Evolutionary conservation across 2,888 invertebrate genomes (phyloP).

Genomic region (Gnatocerus cornutus): DNA sequence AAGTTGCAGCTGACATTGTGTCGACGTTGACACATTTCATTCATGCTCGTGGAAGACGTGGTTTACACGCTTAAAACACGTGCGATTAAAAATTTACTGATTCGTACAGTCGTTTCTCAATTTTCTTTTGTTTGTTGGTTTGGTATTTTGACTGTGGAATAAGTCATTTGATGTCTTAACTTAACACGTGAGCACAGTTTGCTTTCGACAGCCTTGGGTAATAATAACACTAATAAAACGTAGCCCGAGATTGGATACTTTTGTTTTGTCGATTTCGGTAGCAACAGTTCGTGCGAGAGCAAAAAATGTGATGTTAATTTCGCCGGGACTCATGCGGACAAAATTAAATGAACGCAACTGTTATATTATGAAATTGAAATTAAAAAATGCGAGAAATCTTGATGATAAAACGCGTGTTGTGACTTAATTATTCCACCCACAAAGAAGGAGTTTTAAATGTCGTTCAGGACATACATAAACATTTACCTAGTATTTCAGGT

Average conservation of each 20-base stretch:
- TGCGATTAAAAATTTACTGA: neutral
- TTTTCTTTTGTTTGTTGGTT: neutral
- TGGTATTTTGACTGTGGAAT: neutral
- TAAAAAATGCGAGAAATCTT: too few species aligned
- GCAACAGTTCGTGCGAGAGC: neutral
- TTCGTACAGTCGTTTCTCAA: neutral
- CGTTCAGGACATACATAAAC: too few species aligned
- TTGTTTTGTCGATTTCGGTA: conserved; percentile 7
- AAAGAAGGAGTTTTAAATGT: too few species aligned
- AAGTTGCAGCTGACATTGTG: conserved; percentile 40
- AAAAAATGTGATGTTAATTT: neutral
- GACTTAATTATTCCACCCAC: too few species aligned
- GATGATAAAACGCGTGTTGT: too few species aligned
- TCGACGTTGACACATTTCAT: conserved; percentile 30
- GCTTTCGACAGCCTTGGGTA: conserved; percentile 17
- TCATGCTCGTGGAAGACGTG: conserved; percentile 20
- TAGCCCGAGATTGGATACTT: neutral
- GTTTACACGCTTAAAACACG: conserved; percentile 1
- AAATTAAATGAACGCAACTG: neutral
- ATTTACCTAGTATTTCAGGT: too few species aligned
- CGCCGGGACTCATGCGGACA: neutral
- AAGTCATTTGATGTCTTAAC: neutral
- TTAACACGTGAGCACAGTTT: neutral
- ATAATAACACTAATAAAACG: conserved; percentile 27
- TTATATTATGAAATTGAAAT: neutral